Percentiles rank a stretch among this genome's conserved stretches.
These are phyloP conservation scores for Anolis apletophallus DNA, from an alignment of 2,797 vertebrate species.

Conservation along the genomic window DNA sequence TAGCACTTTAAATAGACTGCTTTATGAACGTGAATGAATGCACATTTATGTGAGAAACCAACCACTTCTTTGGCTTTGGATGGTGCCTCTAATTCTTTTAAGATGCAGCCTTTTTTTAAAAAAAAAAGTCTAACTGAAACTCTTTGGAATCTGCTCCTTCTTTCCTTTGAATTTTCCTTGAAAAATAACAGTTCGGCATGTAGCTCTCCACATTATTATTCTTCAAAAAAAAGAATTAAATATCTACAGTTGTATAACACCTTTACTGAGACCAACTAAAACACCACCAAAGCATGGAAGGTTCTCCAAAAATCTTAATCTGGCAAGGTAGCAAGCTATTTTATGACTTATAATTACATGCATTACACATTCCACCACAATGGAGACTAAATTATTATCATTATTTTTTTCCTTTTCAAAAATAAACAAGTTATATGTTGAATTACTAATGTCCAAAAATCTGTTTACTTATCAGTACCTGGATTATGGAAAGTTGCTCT, in stretches of 20 bases:
- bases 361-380: too few relatives aligned
- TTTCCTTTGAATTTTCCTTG: slow-evolving; percentile 10
- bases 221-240: neutral
- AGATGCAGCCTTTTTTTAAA: slow-evolving; percentile 10
- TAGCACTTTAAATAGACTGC: slow-evolving; percentile 39
- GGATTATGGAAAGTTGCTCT: too few relatives aligned
- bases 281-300: neutral
- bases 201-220: neutral
- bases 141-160: neutral
- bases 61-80: slow-evolving; percentile 13
- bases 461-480: too few relatives aligned
- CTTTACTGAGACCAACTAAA: neutral
- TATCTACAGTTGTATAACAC: neutral
- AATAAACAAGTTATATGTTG: too few relatives aligned
- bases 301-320: neutral
- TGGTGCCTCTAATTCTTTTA: slow-evolving; percentile 15
- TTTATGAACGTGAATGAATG: slow-evolving; percentile 52
- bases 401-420: too few relatives aligned
- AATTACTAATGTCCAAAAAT: too few relatives aligned
- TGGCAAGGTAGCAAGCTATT: too few relatives aligned
- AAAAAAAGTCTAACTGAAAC: neutral
- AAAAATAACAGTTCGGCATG: neutral
- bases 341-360: too few relatives aligned
- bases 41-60: slow-evolving; percentile 16
- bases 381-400: too few relatives aligned